A percentile compares a stretch with the other conserved stretches of the same genome.
These are phyloP conservation scores for Parus major DNA, from an alignment of 2,113 vertebrate species.

Conservation along the genomic window DNA sequence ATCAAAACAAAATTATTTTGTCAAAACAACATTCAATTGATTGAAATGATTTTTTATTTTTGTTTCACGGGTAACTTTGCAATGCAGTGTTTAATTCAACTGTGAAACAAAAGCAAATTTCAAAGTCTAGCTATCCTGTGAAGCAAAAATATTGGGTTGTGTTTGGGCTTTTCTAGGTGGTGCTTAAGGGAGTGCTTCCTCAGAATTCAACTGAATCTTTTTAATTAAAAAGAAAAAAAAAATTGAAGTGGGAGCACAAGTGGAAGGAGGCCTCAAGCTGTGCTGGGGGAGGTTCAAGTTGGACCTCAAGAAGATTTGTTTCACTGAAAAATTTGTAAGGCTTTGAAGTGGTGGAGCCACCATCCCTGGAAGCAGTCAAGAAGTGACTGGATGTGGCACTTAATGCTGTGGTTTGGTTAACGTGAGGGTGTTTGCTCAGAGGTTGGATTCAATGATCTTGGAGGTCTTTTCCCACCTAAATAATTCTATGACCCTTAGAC, in stretches of 20 bases:
- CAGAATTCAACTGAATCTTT: not conserved
- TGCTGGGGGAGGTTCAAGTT: not conserved
- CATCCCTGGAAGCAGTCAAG: not conserved
- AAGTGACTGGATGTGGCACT: not conserved
- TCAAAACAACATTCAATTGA: slow-evolving; percentile 54
- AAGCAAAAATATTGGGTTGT: not conserved
- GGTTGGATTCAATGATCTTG: not conserved
- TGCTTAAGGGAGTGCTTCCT: not conserved
- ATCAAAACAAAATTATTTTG: slow-evolving; percentile 67
- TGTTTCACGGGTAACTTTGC: slow-evolving; percentile 33
- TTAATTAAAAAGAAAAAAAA: no score
- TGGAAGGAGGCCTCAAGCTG: not conserved
- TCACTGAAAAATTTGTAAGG: not conserved
- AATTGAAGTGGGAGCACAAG: not conserved
- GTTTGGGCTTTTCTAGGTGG: not conserved
- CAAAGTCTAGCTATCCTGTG: not conserved
- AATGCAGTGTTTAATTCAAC: slow-evolving; percentile 21
- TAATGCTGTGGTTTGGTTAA: not conserved
- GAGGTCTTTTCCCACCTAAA: not conserved
- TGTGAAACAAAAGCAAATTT: slow-evolving; percentile 33
- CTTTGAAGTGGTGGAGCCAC: not conserved
- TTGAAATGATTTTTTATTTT: slow-evolving; percentile 38
- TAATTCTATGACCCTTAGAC: not conserved
- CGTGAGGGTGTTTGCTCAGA: not conserved
- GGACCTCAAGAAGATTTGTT: not conserved